Percentiles rank a stretch among this genome's conserved stretches.
Evolutionary conservation across 2,113 vertebrate species (phyloP).

Genomic region (Eulacestoma nigropectus): DNA sequence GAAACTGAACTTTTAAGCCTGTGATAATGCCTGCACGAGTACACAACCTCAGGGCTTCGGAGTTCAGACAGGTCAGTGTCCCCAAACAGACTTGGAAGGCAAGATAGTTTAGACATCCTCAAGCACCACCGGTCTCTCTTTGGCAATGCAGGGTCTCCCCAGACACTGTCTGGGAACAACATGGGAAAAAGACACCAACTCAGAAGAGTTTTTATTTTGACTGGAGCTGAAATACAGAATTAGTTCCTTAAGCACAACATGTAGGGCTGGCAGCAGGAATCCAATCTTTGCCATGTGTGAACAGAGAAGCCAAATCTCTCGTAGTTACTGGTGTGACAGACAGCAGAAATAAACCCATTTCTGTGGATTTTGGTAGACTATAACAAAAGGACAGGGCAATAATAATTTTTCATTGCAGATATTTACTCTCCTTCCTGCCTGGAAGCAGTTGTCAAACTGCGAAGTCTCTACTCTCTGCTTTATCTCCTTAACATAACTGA

Average conservation of each 20-base stretch:
- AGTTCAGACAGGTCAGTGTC: not conserved
- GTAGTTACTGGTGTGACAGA: not conserved
- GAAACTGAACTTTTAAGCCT: not conserved
- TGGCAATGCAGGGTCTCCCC: not conserved
- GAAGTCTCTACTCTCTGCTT: not conserved
- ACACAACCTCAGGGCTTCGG: not conserved
- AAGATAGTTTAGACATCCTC: not conserved
- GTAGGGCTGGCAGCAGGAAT: not conserved
- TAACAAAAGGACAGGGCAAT: not conserved
- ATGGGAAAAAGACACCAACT: not conserved
- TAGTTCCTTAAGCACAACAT: not conserved
- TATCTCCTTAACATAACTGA: not conserved
- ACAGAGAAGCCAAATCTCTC: not conserved
- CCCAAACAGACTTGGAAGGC: not conserved
- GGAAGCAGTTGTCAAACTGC: not conserved
- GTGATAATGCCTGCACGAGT: rapidly evolving
- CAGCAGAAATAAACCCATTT: not conserved
- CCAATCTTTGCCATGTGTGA: not conserved
- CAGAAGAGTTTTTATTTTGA: not conserved
- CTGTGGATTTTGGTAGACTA: not conserved
- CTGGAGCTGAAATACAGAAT: not conserved
- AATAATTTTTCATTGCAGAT: not conserved
- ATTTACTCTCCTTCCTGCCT: not conserved
- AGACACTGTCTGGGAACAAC: not conserved
- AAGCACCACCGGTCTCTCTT: not conserved